These are phyloP conservation scores for Euborellia annulipes DNA, from an alignment of 1,140 invertebrate genomes.

Conservation along the genomic window DNA sequence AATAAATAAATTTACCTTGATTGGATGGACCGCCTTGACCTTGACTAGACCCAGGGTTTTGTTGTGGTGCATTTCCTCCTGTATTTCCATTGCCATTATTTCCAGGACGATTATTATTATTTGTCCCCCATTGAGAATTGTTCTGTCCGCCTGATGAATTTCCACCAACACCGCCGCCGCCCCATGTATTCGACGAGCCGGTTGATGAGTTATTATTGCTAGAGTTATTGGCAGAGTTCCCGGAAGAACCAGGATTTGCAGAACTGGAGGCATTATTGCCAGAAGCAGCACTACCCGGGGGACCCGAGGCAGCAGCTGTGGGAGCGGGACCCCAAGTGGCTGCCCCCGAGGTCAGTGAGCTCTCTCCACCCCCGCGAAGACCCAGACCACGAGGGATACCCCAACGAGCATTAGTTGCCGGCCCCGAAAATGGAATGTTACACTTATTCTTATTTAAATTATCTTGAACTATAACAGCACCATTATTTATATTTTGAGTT, in stretches of 20 bases:
- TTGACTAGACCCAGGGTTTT: slow-evolving; percentile 17
- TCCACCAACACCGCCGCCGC: slow-evolving; percentile 11
- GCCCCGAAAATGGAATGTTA: slow-evolving; percentile 12
- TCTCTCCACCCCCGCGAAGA: slow-evolving; percentile 60
- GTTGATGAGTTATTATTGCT: too few relatives aligned
- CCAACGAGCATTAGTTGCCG: slow-evolving; percentile 29
- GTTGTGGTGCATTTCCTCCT: too few relatives aligned
- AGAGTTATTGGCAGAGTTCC: too few relatives aligned
- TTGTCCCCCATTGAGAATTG: too few relatives aligned
- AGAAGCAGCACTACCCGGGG: slow-evolving; percentile 21
- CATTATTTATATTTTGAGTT: not conserved
- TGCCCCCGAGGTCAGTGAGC: slow-evolving; percentile 52
- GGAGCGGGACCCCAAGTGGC: slow-evolving; percentile 52
- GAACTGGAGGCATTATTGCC: slow-evolving; percentile 18
- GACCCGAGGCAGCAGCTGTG: slow-evolving; percentile 44
- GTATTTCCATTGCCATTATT: too few relatives aligned
- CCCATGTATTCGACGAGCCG: slow-evolving; percentile 8
- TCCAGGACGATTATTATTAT: too few relatives aligned
- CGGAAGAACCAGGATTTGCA: too few relatives aligned
- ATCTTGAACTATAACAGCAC: slow-evolving; percentile 4
- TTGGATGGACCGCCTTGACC: slow-evolving; percentile 18
- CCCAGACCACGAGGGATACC: slow-evolving; percentile 39
- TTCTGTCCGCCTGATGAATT: not conserved
- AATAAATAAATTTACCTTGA: slow-evolving; percentile 15
- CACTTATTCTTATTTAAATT: not conserved